Percentiles rank a stretch among this genome's conserved stretches.
Conservation (phyloP, 2,888 invertebrate species). For the Pandemis heparana region DNA sequence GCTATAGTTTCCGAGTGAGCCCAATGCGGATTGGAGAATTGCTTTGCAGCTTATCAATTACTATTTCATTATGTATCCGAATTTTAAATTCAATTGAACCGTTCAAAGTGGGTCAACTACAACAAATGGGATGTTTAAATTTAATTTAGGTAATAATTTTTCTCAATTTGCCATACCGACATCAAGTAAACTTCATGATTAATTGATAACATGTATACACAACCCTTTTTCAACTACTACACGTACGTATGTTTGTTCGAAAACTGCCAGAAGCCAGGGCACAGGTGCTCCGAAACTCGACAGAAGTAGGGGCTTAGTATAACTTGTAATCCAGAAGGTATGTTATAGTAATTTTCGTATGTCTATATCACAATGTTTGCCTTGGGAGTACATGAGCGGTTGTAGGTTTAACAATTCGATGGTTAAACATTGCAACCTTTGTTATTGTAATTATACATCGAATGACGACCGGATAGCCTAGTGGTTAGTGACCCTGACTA, state of each 20-base stretch:
- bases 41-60: too few species aligned
- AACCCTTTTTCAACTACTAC: conserved; percentile 2
- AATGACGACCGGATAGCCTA: too few species aligned
- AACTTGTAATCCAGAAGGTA: conserved; percentile 21
- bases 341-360: conserved; percentile 17
- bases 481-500: too few species aligned
- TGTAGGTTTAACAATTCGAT: neutral
- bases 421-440: neutral
- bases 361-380: conserved; percentile 9
- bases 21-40: too few species aligned
- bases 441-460: neutral
- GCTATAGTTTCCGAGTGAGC: too few species aligned
- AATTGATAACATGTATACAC: neutral
- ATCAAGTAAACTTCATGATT: neutral
- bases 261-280: conserved; percentile 5
- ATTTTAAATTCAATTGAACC: too few species aligned
- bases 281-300: conserved; percentile 20
- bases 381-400: neutral
- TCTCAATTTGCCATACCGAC: too few species aligned
- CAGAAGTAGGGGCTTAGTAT: conserved; percentile 20
- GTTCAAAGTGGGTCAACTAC: too few species aligned
- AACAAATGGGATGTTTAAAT: too few species aligned
- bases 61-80: too few species aligned
- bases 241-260: conserved; percentile 1
- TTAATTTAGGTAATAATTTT: too few species aligned